Base-by-base conservation (phyloP, 2,797 vertebrate species). In the Lemur catta region DNA sequence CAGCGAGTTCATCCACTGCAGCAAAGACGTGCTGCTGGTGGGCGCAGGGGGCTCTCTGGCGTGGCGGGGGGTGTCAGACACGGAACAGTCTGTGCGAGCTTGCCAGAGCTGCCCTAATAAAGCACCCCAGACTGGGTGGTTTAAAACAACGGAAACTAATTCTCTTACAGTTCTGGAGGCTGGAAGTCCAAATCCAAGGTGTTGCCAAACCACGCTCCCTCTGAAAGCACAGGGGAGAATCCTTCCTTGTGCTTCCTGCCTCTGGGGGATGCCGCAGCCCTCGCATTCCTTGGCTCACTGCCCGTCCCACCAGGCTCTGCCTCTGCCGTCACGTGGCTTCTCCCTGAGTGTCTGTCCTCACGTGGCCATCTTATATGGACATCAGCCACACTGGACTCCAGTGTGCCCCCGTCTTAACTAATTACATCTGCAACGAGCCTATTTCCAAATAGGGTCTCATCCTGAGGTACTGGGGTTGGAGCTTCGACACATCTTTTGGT, bases 41-140 rank as follows among this genome's bases (percentile, higher is more conserved):
- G 55, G 28, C 1, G 7, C 1, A 28, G 63, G 33, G 57, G 30
- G 0, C 4, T 22, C 3, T 0, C 2, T 38, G 33, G 59, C 1
- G 20, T 15, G 2, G 72, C 1, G 2, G n/a, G 0, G 28, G 4
- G 22, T 1, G 1, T 7, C 18, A 46, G 13, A 17, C n/a, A n/a
- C 0, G 30, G 26, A 14, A 30, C 0, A 0, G 14, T 10, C 20
- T 26, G 55, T 14, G 24, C 13, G 6, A 2, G 3, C 35, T 57
- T 50, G 17, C 18, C 9, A 1, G 14, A n/a, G 38, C 41, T 11
- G 1, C 79, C 2, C 6, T 26, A 10, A 28, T 15, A 22, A 8
- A n/a, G 14, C 0, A 0, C 13, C n/a, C 33, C 72, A 33, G 7
- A 15, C 65, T 1, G 0, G 55, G 35, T 0, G 6, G 30, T 13